A percentile compares a stretch with the other conserved stretches of the same genome.
Conservation (phyloP, 2,888 invertebrate genomes). For the Lordiphosa fenestrarum region DNA sequence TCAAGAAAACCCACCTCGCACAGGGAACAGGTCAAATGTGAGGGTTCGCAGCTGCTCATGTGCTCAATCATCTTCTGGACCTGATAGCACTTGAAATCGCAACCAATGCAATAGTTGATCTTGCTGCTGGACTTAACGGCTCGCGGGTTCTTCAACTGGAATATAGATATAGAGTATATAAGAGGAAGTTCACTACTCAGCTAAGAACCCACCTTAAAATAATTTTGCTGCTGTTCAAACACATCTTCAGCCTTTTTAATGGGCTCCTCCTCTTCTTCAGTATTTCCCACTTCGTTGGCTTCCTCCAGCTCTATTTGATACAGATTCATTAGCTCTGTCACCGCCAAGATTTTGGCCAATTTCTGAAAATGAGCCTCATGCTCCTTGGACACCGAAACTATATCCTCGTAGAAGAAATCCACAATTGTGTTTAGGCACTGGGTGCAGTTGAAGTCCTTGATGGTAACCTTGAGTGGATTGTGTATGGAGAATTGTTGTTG, state of each 20-base stretch:
- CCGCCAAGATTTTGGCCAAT: slow-evolving; percentile 74
- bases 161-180: neutral
- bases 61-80: slow-evolving; percentile 79
- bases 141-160: slow-evolving; percentile 66
- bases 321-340: slow-evolving; percentile 73
- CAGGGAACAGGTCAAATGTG: slow-evolving; percentile 76
- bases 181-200: too few species aligned
- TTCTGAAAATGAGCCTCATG: slow-evolving; percentile 77
- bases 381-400: slow-evolving; percentile 74
- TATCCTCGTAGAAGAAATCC: slow-evolving; percentile 78
- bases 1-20: slow-evolving; percentile 78
- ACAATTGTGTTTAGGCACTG: slow-evolving; percentile 76
- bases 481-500: slow-evolving; percentile 78
- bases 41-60: slow-evolving; percentile 72
- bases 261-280: slow-evolving; percentile 24
- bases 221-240: slow-evolving; percentile 76
- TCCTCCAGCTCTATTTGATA: slow-evolving; percentile 60
- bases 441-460: slow-evolving; percentile 74
- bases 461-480: slow-evolving; percentile 77
- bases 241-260: slow-evolving; percentile 54
- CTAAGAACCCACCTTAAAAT: slow-evolving; percentile 65
- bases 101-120: slow-evolving; percentile 79
- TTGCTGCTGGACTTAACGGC: slow-evolving; percentile 74
- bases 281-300: slow-evolving; percentile 38
- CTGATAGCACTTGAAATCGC: slow-evolving; percentile 79